Conservation (phyloP, 2,113 vertebrate genomes). For the Oryzias celebensis region DNA sequence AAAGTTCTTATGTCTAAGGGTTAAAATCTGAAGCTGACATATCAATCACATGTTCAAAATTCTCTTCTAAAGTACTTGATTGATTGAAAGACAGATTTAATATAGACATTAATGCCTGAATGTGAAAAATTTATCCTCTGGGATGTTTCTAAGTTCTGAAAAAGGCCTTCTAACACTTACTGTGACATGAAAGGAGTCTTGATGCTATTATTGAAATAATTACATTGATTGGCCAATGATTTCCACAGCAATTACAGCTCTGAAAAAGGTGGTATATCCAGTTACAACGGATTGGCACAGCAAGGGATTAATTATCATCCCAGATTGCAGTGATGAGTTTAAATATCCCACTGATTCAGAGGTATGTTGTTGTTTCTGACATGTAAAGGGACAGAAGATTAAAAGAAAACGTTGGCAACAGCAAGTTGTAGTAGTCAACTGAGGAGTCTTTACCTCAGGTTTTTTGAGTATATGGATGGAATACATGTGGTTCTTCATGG, state of each 20-base stretch:
- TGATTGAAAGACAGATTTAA: not conserved
- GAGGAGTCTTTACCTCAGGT: constrained; percentile 83
- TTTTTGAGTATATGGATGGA: constrained; percentile 99
- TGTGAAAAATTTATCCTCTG: not conserved
- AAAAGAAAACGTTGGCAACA: not conserved
- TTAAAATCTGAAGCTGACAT: no score
- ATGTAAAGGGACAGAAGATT: not conserved
- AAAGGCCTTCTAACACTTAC: not conserved
- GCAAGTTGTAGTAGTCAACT: not conserved
- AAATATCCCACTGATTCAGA: constrained; percentile 13
- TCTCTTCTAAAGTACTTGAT: not conserved
- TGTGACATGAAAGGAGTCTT: not conserved
- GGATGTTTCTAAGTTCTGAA: not conserved
- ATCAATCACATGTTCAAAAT: no score
- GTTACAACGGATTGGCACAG: constrained; percentile 16
- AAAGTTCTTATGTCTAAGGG: no score
- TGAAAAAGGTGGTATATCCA: constrained; percentile 3
- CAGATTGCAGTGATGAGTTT: constrained; percentile 18
- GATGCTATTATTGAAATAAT: not conserved
- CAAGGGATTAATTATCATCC: constrained; percentile 18
- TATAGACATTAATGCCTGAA: not conserved
- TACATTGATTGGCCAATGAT: constrained; percentile 3
- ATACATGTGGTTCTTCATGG: constrained; percentile 99
- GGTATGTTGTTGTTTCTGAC: constrained; percentile 1
- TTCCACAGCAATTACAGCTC: constrained; percentile 14